These are phyloP conservation scores for Menidia menidia DNA, from an alignment of 2,797 vertebrate species.

Conservation along the genomic window DNA sequence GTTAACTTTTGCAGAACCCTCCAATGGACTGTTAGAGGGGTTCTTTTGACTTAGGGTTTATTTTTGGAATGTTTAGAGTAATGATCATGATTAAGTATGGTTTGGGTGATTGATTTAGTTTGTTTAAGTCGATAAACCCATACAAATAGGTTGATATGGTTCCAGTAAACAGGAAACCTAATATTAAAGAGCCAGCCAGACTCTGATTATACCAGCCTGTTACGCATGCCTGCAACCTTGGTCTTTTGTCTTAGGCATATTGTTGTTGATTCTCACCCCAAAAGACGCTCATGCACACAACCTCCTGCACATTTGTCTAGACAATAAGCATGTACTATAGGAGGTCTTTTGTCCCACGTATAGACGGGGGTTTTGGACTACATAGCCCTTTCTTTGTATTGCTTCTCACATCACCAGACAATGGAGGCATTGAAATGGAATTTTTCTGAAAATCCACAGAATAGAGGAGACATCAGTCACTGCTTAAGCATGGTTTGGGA, in stretches of 20 bases:
- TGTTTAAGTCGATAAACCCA: too few relatives aligned
- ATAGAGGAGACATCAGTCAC: too few relatives aligned
- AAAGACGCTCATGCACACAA: constrained; percentile 11
- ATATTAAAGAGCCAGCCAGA: not conserved
- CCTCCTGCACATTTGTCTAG: constrained; percentile 41
- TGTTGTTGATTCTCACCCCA: constrained; percentile 24
- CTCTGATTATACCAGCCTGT: not conserved
- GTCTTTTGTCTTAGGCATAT: not conserved
- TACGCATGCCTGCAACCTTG: not conserved
- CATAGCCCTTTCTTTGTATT: constrained; percentile 30
- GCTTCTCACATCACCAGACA: constrained; percentile 48
- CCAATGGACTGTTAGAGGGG: too few relatives aligned
- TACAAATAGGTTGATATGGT: too few relatives aligned
- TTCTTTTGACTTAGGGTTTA: too few relatives aligned
- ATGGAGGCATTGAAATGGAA: constrained; percentile 60
- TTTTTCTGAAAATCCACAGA: constrained; percentile 42
- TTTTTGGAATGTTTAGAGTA: too few relatives aligned
- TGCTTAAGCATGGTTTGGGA: too few relatives aligned
- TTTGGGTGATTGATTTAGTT: too few relatives aligned
- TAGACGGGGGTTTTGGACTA: constrained; percentile 32
- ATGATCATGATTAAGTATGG: too few relatives aligned
- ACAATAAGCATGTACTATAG: constrained; percentile 52
- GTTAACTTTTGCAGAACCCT: too few relatives aligned
- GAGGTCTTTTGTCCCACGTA: constrained; percentile 52
- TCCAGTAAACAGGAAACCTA: too few relatives aligned